Base-by-base conservation (phyloP, 2,113 vertebrate genomes). In the Phaethornis superciliosus region DNA sequence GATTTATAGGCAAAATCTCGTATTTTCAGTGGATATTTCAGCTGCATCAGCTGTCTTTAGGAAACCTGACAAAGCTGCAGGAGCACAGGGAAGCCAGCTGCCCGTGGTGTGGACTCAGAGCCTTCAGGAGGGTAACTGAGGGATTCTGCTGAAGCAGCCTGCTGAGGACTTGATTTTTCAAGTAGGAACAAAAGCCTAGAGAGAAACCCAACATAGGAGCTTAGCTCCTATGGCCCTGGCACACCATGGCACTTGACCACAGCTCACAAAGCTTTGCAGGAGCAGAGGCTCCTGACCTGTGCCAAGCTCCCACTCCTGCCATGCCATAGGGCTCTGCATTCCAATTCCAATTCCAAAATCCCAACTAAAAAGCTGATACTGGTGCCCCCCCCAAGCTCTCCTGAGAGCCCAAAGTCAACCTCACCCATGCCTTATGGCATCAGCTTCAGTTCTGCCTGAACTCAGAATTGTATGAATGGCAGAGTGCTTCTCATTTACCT, bases 381-480 rank as follows among this genome's bases (percentile, higher is more conserved):
- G 17, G 47, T 27, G 28, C 18, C 23, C 52, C 40, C 64, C 20
- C 6, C 0, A 2, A 37, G 40, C 56, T 62, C 46, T 26, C 51
- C 56, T 4, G 0, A 0, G 8, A 51, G 35, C 68, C 46, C 18
- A 77, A 32, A 24, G 0, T 6, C 64, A 49, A 0, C 54, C 33
- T 23, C n/a, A 58, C 3, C 11, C 15, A 10, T 20, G 40, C 40
- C 68, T 47, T 10, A 32, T 4, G 15, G 6, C 1, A 23, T 0
- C 22, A n/a, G 5, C 1, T 58, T 54, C 37, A 24, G 44, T 0
- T 0, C 19, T 28, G 30, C 71, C 60, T 11, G 0, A 72, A n/a
- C 51, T 81, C 47, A 24, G 52, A 64, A 56, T 55, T 69, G 56
- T 32, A 49, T 49, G 59, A 68, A 16, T 79, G 77, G 32, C 51